These are phyloP conservation scores for Sebastiscus albofasciatus DNA, from an alignment of 2,797 vertebrate genomes.

Conservation along the genomic window DNA sequence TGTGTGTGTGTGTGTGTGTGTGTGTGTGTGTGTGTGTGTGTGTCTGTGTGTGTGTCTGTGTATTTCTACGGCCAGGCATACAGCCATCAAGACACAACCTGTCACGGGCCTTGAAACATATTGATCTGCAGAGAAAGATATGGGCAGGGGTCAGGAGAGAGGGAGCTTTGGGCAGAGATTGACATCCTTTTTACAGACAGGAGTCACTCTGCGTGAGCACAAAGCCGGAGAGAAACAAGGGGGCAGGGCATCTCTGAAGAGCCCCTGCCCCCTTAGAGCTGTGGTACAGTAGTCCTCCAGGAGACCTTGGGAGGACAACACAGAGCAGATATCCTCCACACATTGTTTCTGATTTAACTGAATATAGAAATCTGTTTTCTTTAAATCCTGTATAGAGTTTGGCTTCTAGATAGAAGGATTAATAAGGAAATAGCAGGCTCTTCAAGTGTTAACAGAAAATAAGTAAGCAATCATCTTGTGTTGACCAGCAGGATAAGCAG, in stretches of 20 bases:
- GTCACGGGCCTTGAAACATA: slow-evolving; percentile 38
- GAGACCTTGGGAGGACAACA: slow-evolving; percentile 35
- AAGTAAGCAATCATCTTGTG: not conserved
- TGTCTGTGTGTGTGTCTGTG: not conserved
- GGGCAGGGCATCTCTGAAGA: slow-evolving; percentile 18
- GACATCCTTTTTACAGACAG: slow-evolving; percentile 45
- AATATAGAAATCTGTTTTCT: not conserved
- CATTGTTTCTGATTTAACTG: not conserved
- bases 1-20: not conserved
- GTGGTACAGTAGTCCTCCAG: slow-evolving; percentile 25
- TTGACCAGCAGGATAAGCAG: not conserved
- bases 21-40: not conserved
- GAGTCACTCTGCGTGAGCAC: slow-evolving; percentile 41
- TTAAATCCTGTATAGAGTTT: not conserved
- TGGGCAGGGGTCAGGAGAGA: slow-evolving; percentile 29
- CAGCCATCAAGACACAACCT: not conserved
- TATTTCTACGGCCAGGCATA: not conserved
- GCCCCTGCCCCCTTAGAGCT: slow-evolving; percentile 31
- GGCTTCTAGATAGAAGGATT: not conserved
- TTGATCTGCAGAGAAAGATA: slow-evolving; percentile 43
- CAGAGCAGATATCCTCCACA: slow-evolving; percentile 10
- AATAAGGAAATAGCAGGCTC: not conserved
- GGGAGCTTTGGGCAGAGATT: slow-evolving; percentile 22
- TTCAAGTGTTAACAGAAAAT: not conserved
- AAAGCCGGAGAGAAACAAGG: slow-evolving; percentile 8